These are phyloP conservation scores for Watsonalla binaria DNA, from an alignment of 2,888 invertebrate genomes.

Conservation along the genomic window DNA sequence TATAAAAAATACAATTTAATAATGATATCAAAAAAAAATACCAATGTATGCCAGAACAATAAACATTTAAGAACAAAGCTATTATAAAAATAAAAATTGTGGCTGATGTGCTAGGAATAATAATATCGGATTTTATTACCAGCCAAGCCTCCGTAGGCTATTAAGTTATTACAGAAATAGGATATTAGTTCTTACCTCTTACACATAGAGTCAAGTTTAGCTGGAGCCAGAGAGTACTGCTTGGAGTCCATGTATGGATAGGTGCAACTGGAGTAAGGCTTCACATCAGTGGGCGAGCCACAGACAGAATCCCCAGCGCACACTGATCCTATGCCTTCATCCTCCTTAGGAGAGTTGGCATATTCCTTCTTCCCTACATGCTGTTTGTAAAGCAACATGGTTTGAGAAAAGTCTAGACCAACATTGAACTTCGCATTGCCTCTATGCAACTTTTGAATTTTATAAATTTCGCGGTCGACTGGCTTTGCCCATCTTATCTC, in stretches of 20 bases:
- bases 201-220: constrained; percentile 64
- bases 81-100: too few relatives aligned
- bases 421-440: constrained; percentile 74
- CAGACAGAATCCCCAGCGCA: constrained; percentile 50
- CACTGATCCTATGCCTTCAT: constrained; percentile 60
- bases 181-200: constrained; percentile 40
- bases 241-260: constrained; percentile 12
- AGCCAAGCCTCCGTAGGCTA: too few relatives aligned
- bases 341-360: constrained; percentile 51
- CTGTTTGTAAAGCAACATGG: constrained; percentile 65
- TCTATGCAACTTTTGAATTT: constrained; percentile 58
- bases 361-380: constrained; percentile 62
- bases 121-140: too few relatives aligned
- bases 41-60: too few relatives aligned
- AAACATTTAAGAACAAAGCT: too few relatives aligned
- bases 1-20: too few relatives aligned
- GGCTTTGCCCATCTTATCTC: constrained; percentile 80
- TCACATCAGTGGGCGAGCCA: constrained; percentile 43
- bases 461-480: constrained; percentile 66
- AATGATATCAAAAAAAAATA: too few relatives aligned
- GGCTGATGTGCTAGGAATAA: too few relatives aligned
- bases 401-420: constrained; percentile 55
- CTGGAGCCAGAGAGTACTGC: constrained; percentile 50
- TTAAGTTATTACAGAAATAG: not conserved
- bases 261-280: constrained; percentile 16